Evolutionary conservation across 2,888 invertebrate genomes (phyloP).

Genomic region (Drosophila heteroneura): DNA sequence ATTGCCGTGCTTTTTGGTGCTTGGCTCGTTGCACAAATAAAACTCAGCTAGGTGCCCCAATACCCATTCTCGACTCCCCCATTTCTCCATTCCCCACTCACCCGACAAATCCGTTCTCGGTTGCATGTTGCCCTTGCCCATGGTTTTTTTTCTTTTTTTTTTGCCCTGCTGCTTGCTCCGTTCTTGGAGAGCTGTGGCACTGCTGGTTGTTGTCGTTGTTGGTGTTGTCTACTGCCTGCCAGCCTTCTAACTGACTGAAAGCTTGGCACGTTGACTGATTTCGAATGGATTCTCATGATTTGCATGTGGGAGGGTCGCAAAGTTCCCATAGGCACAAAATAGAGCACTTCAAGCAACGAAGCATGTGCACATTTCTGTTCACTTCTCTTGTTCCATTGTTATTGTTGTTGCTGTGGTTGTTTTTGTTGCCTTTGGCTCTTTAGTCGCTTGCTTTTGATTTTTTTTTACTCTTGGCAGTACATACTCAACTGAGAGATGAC

Average conservation of each 20-base stretch:
- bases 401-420: slow-evolving; percentile 6
- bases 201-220: slow-evolving; percentile 16
- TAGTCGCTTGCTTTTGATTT: slow-evolving; percentile 20
- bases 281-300: slow-evolving; percentile 77
- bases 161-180: slow-evolving; percentile 19
- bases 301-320: slow-evolving; percentile 56
- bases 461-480: slow-evolving; percentile 22
- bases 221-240: slow-evolving; percentile 36
- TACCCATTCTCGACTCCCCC: background rate
- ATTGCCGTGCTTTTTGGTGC: slow-evolving; percentile 61
- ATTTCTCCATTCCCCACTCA: background rate
- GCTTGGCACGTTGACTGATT: slow-evolving; percentile 79
- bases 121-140: slow-evolving; percentile 17
- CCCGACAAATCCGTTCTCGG: background rate
- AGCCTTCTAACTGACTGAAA: slow-evolving; percentile 76
- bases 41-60: slow-evolving; percentile 33
- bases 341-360: slow-evolving; percentile 74
- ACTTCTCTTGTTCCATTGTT: slow-evolving; percentile 10
- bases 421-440: slow-evolving; percentile 21
- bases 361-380: slow-evolving; percentile 71
- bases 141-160: background rate
- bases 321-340: slow-evolving; percentile 79
- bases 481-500: slow-evolving; percentile 22
- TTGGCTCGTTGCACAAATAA: slow-evolving; percentile 47
- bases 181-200: slow-evolving; percentile 7